Base-by-base conservation (phyloP, 1,140 invertebrate species). In the Zophobas morio region DNA sequence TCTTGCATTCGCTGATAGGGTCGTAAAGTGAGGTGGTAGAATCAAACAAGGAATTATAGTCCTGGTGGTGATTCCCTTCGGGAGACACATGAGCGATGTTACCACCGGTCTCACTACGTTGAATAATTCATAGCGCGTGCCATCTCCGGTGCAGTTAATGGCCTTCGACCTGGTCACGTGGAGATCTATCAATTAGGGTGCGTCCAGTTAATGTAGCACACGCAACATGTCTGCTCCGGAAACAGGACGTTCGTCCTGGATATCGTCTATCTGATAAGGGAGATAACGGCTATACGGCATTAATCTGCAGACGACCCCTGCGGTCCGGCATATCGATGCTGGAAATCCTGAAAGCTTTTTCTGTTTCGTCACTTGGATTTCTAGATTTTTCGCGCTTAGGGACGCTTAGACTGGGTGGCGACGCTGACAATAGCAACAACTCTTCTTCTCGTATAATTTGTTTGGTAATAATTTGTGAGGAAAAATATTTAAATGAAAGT, bases 21-120 rank as follows among this genome's bases (percentile, higher is more conserved):
- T 76, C 79, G 79, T 79, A 79, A 81, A 76, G 56, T 77, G 75
- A 75, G 56, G 57, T 70, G 54, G 34, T 56, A 73, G 79, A 78
- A 80, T 82, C 81, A 82, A 80, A 82, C 79, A 80, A 82, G 79
- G 75, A 82, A 76, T 79, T 82, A 82, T 82, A 66, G 81, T 75
- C 73, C 73, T 74, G 57, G 49, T 57, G 70, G 70, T 74, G 78
- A 75, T 51, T 71, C 76, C 76, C 78, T 20, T 6, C 73, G 80
- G 80, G 76, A 77, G 60, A 56, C 63, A 78, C 71, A 78, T 74
- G 78, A 76, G 57, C 74, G 75, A 72, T 74, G 75, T 70, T 56
- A 56, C 34, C 42, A 47, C 40, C 57, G 71, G 51, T 53, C 37
- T 54, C 57, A 76, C 57, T 73, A 46, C 71, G 51, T 76, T 82